Evolutionary conservation across 2,797 vertebrate genomes (phyloP).

Genomic region (Glossophaga mutica): DNA sequence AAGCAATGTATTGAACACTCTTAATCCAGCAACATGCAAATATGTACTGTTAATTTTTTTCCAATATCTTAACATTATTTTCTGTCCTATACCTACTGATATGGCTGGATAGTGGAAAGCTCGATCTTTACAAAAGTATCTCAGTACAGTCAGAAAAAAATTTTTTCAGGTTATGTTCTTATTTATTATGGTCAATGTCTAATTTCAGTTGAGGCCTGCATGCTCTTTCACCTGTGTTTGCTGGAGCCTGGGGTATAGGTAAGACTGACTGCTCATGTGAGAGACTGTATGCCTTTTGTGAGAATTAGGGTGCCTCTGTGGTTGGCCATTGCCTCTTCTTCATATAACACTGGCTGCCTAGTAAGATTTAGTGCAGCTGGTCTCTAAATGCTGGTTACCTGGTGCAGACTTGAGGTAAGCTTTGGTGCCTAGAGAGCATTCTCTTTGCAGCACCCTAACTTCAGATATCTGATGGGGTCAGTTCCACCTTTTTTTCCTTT

Average conservation of each 20-base stretch:
- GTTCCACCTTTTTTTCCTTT: not conserved
- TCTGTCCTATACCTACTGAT: not conserved
- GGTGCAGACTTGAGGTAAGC: not conserved
- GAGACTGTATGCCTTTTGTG: not conserved
- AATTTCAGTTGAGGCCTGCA: not conserved
- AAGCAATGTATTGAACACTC: not conserved
- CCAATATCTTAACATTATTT: not conserved
- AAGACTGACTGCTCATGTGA: not conserved
- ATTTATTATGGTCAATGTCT: not conserved
- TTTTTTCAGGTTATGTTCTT: not conserved
- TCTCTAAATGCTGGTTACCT: not conserved
- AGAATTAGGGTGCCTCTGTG: not conserved
- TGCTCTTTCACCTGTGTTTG: not conserved
- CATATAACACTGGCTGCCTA: not conserved
- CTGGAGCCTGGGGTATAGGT: not conserved
- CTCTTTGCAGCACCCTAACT: not conserved
- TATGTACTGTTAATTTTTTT: not conserved
- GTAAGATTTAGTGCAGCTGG: not conserved
- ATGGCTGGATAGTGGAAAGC: not conserved
- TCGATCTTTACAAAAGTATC: not conserved
- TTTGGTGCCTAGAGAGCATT: not conserved
- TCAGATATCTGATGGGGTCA: not conserved
- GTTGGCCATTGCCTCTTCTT: not conserved
- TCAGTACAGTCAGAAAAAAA: not conserved
- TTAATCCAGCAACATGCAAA: not conserved